phyloP scores from a whole-genome alignment of 2,797 vertebrate species.

The Nannoperca australis region DNA sequence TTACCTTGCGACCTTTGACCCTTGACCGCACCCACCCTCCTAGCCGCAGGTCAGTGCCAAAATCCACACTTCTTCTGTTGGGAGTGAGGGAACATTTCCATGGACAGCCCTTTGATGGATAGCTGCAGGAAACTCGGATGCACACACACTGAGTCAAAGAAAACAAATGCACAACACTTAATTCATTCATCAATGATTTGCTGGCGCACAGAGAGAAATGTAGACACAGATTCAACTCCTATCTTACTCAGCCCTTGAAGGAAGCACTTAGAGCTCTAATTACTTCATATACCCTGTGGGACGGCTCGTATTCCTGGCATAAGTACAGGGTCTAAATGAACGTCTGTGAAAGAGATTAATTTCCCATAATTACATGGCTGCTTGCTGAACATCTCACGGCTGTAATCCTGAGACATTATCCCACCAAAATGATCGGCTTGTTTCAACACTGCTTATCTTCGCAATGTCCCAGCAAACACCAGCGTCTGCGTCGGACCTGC shows the following conservation, averaged over 20 bases:
- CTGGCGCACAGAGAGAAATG: conserved; percentile 25
- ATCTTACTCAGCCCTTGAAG: background rate
- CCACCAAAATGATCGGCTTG: conserved; percentile 42
- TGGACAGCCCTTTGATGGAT: conserved; percentile 22
- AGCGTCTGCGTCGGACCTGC: conserved; percentile 35
- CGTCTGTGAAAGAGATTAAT: conserved; percentile 18
- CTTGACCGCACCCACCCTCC: conserved; percentile 19
- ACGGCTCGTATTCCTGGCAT: background rate
- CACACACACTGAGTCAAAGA: conserved; percentile 13
- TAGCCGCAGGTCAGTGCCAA: conserved; percentile 31
- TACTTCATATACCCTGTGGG: conserved; percentile 5
- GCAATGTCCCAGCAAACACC: conserved; percentile 6
- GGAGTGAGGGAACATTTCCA: conserved; percentile 55
- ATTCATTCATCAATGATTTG: conserved; percentile 26
- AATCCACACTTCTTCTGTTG: conserved; percentile 55
- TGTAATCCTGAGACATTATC: conserved; percentile 42
- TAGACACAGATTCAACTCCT: conserved; percentile 7
- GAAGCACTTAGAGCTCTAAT: conserved; percentile 27
- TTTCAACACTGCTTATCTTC: conserved; percentile 41
- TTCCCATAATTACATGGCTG: conserved; percentile 36
- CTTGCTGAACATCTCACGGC: background rate
- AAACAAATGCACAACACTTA: conserved; percentile 30
- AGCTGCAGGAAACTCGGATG: conserved; percentile 28
- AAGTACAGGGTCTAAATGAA: conserved; percentile 1
- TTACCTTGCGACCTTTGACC: conserved; percentile 58